These are phyloP conservation scores for Stratiomys singularior DNA, from an alignment of 2,888 invertebrate genomes.

Conservation along the genomic window DNA sequence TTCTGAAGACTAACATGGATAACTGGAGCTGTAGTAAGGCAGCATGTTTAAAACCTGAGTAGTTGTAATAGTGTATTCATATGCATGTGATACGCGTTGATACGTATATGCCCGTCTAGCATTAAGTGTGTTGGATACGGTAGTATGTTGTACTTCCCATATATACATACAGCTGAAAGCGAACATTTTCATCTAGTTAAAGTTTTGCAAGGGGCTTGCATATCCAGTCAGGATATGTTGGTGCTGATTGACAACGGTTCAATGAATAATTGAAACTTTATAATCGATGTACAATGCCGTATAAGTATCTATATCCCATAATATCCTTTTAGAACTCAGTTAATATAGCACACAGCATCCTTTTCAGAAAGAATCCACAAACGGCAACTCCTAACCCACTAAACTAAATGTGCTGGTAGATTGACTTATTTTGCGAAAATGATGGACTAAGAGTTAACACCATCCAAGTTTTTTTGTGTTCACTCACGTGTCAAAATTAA, in stretches of 20 bases:
- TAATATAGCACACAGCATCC: background rate
- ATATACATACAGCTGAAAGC: no score
- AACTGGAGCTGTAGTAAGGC: no score
- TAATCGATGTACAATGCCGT: background rate
- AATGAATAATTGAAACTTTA: no score
- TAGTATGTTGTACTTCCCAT: no score
- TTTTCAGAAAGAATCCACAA: background rate
- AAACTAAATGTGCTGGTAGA: background rate
- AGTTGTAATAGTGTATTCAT: no score
- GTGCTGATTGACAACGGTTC: background rate
- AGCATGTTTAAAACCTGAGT: no score
- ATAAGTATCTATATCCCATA: no score
- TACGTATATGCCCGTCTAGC: background rate
- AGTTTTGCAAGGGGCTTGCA: no score
- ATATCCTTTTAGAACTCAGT: background rate
- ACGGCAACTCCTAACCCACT: background rate
- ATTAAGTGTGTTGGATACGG: background rate
- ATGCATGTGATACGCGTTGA: no score
- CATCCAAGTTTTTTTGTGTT: constrained; percentile 3
- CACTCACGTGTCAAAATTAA: constrained; percentile 4
- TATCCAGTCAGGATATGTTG: no score
- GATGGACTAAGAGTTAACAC: background rate
- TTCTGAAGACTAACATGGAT: no score
- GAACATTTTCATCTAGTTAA: no score
- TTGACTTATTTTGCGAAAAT: background rate